Evolutionary conservation across 2,113 vertebrate genomes (phyloP).

Genomic region (Puffinus mauretanicus): DNA sequence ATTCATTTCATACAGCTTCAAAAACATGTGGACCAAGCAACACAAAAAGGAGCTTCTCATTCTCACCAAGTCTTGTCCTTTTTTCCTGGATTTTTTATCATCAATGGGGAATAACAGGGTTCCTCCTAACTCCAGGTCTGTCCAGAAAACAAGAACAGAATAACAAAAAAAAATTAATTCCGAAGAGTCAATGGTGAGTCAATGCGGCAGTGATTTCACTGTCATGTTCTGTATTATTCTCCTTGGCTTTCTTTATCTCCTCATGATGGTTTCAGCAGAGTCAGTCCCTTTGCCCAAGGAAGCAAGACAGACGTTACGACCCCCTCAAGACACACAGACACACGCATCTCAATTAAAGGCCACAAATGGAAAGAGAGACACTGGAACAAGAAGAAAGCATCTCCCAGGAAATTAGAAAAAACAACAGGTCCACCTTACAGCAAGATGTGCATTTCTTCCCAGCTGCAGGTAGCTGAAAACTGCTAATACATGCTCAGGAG

Average conservation of each 20-base stretch:
- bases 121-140: conserved; percentile 86
- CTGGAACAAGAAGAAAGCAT: not conserved
- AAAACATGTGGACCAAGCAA: not conserved
- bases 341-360: not conserved
- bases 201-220: not conserved
- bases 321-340: not conserved
- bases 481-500: not conserved
- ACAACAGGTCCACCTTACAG: not conserved
- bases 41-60: not conserved
- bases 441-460: not conserved
- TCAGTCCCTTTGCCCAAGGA: not conserved
- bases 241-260: not conserved
- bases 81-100: conserved; percentile 84
- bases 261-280: not conserved
- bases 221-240: not conserved
- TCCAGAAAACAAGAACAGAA: conserved; percentile 23
- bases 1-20: not conserved
- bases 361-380: not conserved
- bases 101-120: conserved; percentile 89
- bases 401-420: not conserved
- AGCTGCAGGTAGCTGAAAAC: not conserved
- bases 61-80: conserved; percentile 85
- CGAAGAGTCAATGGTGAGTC: not conserved
- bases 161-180: not conserved
- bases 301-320: not conserved